These are phyloP conservation scores for Marcusenius ussheri DNA, from an alignment of 2,113 vertebrate genomes.

Conservation along the genomic window DNA sequence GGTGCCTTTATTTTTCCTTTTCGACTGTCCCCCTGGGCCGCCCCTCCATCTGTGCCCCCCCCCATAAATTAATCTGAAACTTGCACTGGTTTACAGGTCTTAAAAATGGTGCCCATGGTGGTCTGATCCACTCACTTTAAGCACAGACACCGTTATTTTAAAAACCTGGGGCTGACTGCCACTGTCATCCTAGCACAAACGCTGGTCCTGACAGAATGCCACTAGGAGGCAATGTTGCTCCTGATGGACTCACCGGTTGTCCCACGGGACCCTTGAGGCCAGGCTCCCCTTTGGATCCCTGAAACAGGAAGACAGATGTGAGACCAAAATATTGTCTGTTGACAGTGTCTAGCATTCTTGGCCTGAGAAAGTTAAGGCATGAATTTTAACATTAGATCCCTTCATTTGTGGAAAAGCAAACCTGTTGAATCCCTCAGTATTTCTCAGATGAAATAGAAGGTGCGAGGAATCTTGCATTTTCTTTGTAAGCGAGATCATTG, in stretches of 20 bases:
- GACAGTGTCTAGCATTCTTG: not conserved
- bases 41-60: not conserved
- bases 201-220: not conserved
- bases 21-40: not conserved
- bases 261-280: slow-evolving; percentile 63
- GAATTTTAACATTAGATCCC: not conserved
- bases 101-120: not conserved
- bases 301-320: slow-evolving; percentile 15
- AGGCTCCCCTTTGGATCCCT: slow-evolving; percentile 65
- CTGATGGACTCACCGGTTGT: slow-evolving; percentile 57
- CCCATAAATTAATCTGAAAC: not conserved
- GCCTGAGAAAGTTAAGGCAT: not conserved
- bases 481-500: not conserved
- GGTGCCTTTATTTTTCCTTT: not conserved
- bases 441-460: not conserved
- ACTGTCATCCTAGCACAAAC: not conserved
- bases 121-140: not conserved
- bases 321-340: not conserved
- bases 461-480: not conserved
- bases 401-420: not conserved
- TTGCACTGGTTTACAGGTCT: not conserved
- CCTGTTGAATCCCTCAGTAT: not conserved
- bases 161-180: not conserved
- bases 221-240: not conserved
- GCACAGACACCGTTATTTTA: not conserved